Conservation (phyloP, 2,888 invertebrate genomes). For the Melanostoma mellinum region DNA sequence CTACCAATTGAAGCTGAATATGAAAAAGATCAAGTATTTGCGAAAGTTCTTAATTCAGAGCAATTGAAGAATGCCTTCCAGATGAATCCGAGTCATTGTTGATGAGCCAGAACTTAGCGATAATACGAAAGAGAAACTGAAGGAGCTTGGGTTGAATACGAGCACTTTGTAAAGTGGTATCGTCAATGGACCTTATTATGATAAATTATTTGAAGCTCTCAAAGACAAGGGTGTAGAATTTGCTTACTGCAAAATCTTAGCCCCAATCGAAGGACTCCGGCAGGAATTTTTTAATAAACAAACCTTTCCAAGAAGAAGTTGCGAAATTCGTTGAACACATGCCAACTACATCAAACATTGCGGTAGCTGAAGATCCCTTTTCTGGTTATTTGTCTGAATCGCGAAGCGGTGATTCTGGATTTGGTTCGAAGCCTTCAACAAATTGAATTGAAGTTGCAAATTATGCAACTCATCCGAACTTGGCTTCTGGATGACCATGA, state of each 20-base stretch:
- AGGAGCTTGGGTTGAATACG: slow-evolving; percentile 83
- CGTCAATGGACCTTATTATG: slow-evolving; percentile 85
- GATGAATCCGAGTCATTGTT: slow-evolving; percentile 74
- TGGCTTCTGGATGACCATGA: slow-evolving; percentile 26
- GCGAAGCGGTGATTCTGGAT: slow-evolving; percentile 80
- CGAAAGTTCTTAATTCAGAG: slow-evolving; percentile 79
- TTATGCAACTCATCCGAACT: slow-evolving; percentile 73
- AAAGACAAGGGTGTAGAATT: slow-evolving; percentile 83
- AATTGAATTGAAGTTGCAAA: too few relatives aligned
- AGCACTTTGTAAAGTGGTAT: slow-evolving; percentile 84
- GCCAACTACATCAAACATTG: slow-evolving; percentile 73
- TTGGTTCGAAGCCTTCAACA: slow-evolving; percentile 81
- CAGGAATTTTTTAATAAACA: slow-evolving; percentile 84
- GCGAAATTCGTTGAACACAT: slow-evolving; percentile 83
- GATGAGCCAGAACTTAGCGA: slow-evolving; percentile 83
- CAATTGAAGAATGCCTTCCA: slow-evolving; percentile 77
- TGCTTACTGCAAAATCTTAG: slow-evolving; percentile 83
- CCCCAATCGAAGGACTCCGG: slow-evolving; percentile 84
- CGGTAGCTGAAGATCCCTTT: slow-evolving; percentile 47
- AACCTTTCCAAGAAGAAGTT: slow-evolving; percentile 84
- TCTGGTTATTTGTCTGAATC: slow-evolving; percentile 75
- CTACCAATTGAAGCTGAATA: slow-evolving; percentile 79
- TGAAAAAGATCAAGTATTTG: slow-evolving; percentile 80
- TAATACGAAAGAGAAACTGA: slow-evolving; percentile 82
- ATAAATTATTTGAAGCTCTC: slow-evolving; percentile 84